Evolutionary conservation across 2,888 invertebrate genomes (phyloP).

Genomic region (Hydropsyche betteni): DNA sequence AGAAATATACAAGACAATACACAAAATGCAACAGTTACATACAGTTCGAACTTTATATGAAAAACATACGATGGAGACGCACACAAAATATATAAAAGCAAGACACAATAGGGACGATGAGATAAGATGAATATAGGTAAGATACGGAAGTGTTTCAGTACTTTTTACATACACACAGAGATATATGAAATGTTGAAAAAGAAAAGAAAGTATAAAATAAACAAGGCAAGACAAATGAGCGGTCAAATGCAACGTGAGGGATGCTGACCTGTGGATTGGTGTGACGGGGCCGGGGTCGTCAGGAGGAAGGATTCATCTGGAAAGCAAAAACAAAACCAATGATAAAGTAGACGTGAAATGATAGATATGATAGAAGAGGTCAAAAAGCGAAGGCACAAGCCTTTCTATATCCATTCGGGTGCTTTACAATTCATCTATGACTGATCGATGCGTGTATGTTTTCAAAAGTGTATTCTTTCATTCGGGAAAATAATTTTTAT

Average conservation of each 20-base stretch:
- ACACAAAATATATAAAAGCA: background rate
- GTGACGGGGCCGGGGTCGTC: conserved; percentile 66
- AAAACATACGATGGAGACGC: background rate
- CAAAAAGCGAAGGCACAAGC: background rate
- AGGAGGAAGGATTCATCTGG: conserved; percentile 67
- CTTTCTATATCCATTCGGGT: no score
- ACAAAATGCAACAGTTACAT: background rate
- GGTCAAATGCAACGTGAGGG: conserved; percentile 45
- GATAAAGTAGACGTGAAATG: conserved; percentile 41
- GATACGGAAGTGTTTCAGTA: no score
- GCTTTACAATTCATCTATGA: no score
- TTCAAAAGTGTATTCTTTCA: no score
- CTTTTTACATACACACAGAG: background rate
- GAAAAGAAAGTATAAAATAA: conserved; percentile 4
- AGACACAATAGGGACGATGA: background rate
- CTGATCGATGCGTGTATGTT: no score
- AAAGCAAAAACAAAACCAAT: conserved; percentile 62
- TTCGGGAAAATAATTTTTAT: no score
- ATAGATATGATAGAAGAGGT: conserved; percentile 38
- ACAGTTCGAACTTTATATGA: no score
- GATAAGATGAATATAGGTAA: background rate
- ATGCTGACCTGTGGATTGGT: conserved; percentile 63
- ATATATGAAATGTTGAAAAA: background rate
- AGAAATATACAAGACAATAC: background rate
- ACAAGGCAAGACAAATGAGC: conserved; percentile 46